These are phyloP conservation scores for Prietella phreatophila DNA, from an alignment of 2,113 vertebrate genomes.

Conservation along the genomic window DNA sequence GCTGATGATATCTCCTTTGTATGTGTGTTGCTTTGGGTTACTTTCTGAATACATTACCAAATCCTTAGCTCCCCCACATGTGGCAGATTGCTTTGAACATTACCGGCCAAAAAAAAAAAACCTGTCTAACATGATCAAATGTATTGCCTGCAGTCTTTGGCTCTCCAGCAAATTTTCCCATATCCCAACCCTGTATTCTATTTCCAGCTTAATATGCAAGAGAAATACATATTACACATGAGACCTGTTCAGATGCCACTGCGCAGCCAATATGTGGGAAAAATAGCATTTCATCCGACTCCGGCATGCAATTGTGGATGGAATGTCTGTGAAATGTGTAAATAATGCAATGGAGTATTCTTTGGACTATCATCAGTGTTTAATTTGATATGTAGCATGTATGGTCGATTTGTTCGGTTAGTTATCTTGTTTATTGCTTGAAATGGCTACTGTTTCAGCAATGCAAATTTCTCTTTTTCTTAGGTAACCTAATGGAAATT, in stretches of 20 bases:
- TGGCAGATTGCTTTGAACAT: constrained; percentile 63
- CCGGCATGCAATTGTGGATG: constrained; percentile 6
- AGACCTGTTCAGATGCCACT: constrained; percentile 16
- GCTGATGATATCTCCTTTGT: constrained; percentile 50
- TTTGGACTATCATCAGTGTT: constrained; percentile 7
- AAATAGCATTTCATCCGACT: constrained; percentile 10
- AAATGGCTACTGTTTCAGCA: constrained; percentile 14
- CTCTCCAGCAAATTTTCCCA: constrained; percentile 39
- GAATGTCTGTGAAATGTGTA: constrained; percentile 15
- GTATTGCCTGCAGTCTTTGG: constrained; percentile 60
- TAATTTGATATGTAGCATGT: constrained; percentile 9
- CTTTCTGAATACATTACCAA: constrained; percentile 65
- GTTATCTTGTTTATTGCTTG: constrained; percentile 7
- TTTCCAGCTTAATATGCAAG: constrained; percentile 42
- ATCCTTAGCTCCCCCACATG: constrained; percentile 59
- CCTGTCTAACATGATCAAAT: constrained; percentile 69
- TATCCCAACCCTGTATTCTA: constrained; percentile 32
- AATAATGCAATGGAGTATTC: constrained; percentile 10
- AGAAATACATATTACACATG: constrained; percentile 27
- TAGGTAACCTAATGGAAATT: constrained; percentile 22
- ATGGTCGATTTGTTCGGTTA: constrained; percentile 9
- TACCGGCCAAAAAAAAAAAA: constrained; percentile 41
- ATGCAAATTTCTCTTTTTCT: neutral
- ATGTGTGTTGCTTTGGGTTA: constrained; percentile 65
- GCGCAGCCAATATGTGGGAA: constrained; percentile 1